Evolutionary conservation across 2,797 vertebrate genomes (phyloP), one percentile per base, ranked within the genome.

Genomic region (Alfaro cultratus): DNA sequence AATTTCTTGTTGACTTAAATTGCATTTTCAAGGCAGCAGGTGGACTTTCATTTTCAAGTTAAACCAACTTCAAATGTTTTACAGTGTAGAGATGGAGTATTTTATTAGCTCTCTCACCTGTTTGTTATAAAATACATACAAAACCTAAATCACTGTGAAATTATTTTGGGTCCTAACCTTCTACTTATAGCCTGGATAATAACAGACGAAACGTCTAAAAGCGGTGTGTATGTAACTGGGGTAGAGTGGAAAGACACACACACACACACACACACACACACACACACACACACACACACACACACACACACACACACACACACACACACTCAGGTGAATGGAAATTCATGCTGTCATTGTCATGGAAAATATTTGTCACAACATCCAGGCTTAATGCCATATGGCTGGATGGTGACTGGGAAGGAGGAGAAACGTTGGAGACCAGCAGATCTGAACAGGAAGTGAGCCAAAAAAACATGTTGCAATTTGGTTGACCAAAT

Each of bases 361-460:
- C 86, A 84, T 87, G 89, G 92, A 93, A 94, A 95, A 92, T 92
- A 87, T 94, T 93, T 91, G 91, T 94, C 91, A 93, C 82, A 36
- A 84, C 86, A 86, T 90, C 81, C 85, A 88, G 91, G 93, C 92
- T 78, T 4, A 15, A 79, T 83, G 91, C 94, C 95, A 95, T 92
- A 91, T 94, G 92, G 91, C 88, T 93, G 91, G 86, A 94, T 88
- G 77, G 82, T 51, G 87, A 88, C 81, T 57, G 68, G 82, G 68
- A 85, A 79, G 57, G 70, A 60, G 83, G 76, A 47, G 60, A 31
- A 76, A 85, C 84, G 86, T 89, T 76, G 7, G 80, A 79, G 71
- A 85, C 90, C 86, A 77, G 80, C 74, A 84, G 91, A 91, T 90
- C 87, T 88, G 83, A 86, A 83, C 78, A 80, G 80, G 86, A 77